phyloP scores from a whole-genome alignment of 2,113 vertebrate species.

The Erinaceus europaeus region DNA sequence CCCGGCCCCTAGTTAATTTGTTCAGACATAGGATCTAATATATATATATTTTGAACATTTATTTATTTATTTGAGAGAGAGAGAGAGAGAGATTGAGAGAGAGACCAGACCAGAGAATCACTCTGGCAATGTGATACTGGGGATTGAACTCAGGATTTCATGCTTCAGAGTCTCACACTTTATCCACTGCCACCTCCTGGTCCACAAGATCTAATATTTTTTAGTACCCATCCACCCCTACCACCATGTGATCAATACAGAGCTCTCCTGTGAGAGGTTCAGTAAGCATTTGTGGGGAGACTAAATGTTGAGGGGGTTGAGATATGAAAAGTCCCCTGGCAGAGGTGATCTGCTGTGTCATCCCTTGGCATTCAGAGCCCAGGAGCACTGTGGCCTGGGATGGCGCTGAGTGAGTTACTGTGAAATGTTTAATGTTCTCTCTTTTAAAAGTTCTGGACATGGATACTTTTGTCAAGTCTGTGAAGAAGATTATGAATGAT shows the following conservation, averaged over 20 bases:
- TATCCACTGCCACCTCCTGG: too few relatives aligned
- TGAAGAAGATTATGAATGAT: conserved; percentile 60
- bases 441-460: conserved; percentile 54
- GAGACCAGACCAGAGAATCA: too few relatives aligned
- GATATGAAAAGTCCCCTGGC: not conserved
- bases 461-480: conserved; percentile 61
- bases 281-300: not conserved
- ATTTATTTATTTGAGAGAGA: too few relatives aligned
- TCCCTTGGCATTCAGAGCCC: too few relatives aligned
- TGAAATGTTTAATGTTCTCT: too few relatives aligned
- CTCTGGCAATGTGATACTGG: too few relatives aligned
- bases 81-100: too few relatives aligned
- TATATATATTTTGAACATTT: too few relatives aligned
- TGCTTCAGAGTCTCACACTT: too few relatives aligned
- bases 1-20: not conserved
- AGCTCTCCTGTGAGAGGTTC: not conserved
- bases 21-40: not conserved
- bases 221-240: not conserved
- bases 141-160: too few relatives aligned
- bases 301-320: not conserved
- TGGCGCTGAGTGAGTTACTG: not conserved
- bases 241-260: too few relatives aligned
- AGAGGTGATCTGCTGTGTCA: not conserved
- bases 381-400: not conserved
- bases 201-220: not conserved